Evolutionary conservation across 2,113 vertebrate genomes (phyloP).

Genomic region (Rhegmatorhina hoffmannsi): DNA sequence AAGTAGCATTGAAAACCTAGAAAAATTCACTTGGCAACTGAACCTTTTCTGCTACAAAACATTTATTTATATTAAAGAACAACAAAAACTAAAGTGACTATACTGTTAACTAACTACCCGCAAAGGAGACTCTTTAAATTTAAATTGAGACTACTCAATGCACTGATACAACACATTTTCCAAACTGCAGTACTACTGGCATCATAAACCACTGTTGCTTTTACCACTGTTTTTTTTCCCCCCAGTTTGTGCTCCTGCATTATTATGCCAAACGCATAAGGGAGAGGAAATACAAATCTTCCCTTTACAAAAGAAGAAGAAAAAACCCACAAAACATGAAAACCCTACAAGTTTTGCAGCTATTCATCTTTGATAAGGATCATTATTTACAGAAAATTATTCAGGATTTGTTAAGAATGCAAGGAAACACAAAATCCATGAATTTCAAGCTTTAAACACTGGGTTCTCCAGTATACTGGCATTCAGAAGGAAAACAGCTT

Average conservation of each 20-base stretch:
- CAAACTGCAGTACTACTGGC: background rate
- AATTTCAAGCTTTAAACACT: background rate
- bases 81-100: background rate
- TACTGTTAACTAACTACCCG: background rate
- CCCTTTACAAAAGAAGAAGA: background rate
- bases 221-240: background rate
- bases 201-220: background rate
- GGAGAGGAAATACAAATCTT: slow-evolving; percentile 40
- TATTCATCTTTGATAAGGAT: slow-evolving; percentile 1
- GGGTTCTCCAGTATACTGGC: background rate
- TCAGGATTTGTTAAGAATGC: background rate
- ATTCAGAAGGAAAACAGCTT: background rate
- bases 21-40: background rate
- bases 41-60: background rate
- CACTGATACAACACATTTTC: background rate
- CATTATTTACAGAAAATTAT: background rate
- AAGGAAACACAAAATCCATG: background rate
- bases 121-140: background rate
- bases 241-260: background rate
- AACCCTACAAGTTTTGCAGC: slow-evolving; percentile 1
- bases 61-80: background rate
- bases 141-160: background rate
- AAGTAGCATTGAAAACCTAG: background rate
- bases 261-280: slow-evolving; percentile 22
- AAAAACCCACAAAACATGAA: background rate